Percentiles rank a stretch among this genome's conserved stretches.
Conservation (phyloP, 30 jellyfish, hydroid and myxozoan species). For the Aurelia coerulea region DNA sequence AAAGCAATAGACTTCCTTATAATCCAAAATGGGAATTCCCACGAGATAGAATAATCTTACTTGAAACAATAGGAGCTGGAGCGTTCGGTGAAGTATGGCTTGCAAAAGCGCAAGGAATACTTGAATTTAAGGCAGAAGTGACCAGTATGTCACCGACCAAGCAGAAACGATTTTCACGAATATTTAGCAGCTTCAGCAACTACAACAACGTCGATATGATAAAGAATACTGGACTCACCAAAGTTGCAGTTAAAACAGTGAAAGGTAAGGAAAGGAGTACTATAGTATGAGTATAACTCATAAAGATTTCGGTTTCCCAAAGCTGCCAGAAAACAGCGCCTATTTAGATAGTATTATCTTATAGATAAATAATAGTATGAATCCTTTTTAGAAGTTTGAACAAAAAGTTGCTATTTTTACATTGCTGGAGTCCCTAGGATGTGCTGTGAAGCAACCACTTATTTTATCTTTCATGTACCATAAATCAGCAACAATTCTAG, state of each 20-base stretch:
- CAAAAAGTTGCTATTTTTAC: too few relatives aligned
- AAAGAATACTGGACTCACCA: constrained; percentile 39
- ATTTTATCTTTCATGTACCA: too few relatives aligned
- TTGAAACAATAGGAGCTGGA: constrained; percentile 86
- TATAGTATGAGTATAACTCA: neutral
- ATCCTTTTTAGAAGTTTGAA: too few relatives aligned
- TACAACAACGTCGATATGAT: constrained; percentile 27
- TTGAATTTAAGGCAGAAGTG: constrained; percentile 48
- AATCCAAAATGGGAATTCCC: constrained; percentile 98
- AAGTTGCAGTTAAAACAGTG: constrained; percentile 92
- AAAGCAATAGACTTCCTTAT: constrained; percentile 84
- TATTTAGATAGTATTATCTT: too few relatives aligned
- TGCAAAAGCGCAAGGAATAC: constrained; percentile 94
- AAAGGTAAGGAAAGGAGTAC: constrained; percentile 59
- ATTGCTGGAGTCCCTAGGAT: too few relatives aligned
- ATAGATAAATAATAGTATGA: too few relatives aligned
- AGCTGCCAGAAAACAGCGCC: too few relatives aligned
- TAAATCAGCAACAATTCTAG: too few relatives aligned
- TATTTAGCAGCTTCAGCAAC: constrained; percentile 27
- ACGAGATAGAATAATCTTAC: constrained; percentile 68
- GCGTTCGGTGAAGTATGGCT: constrained; percentile 99
- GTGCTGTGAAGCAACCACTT: too few relatives aligned
- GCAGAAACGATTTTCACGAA: constrained; percentile 31
- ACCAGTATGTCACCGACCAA: constrained; percentile 48
- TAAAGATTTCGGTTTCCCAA: too few relatives aligned